Evolutionary conservation across 2,888 invertebrate genomes (phyloP).

Genomic region (Trisateles emortualis): DNA sequence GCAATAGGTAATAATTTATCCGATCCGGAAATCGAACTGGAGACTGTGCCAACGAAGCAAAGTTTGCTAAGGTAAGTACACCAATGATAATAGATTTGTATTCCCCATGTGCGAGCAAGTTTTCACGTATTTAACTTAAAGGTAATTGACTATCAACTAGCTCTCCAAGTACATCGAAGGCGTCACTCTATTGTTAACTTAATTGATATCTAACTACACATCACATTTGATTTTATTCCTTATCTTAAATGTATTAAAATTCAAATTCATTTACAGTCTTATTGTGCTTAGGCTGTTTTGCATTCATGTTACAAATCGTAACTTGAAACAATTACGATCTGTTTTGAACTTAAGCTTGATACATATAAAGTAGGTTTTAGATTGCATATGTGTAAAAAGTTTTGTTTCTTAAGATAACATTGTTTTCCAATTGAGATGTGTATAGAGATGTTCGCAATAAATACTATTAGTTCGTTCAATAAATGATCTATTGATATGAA

Average conservation of each 20-base stretch:
- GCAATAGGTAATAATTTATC: too few relatives aligned
- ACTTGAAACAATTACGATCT: constrained; percentile 19
- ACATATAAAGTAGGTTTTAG: constrained; percentile 48
- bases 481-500: constrained; percentile 35
- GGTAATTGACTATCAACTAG: constrained; percentile 57
- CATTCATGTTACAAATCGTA: constrained; percentile 9
- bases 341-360: constrained; percentile 40
- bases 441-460: constrained; percentile 67
- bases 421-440: constrained; percentile 81
- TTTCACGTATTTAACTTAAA: constrained; percentile 72
- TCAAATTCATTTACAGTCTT: constrained; percentile 16
- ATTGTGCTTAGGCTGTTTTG: constrained; percentile 12
- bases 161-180: constrained; percentile 64
- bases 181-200: constrained; percentile 66
- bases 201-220: constrained; percentile 52
- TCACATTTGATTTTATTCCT: constrained; percentile 47
- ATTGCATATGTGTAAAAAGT: constrained; percentile 12
- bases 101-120: constrained; percentile 26
- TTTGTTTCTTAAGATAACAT: constrained; percentile 65
- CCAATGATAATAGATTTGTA: background rate
- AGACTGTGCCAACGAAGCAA: too few relatives aligned
- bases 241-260: constrained; percentile 15
- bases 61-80: too few relatives aligned
- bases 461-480: constrained; percentile 64
- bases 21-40: too few relatives aligned